Base-by-base conservation (phyloP, 2,113 vertebrate species). In the Nestor notabilis region DNA sequence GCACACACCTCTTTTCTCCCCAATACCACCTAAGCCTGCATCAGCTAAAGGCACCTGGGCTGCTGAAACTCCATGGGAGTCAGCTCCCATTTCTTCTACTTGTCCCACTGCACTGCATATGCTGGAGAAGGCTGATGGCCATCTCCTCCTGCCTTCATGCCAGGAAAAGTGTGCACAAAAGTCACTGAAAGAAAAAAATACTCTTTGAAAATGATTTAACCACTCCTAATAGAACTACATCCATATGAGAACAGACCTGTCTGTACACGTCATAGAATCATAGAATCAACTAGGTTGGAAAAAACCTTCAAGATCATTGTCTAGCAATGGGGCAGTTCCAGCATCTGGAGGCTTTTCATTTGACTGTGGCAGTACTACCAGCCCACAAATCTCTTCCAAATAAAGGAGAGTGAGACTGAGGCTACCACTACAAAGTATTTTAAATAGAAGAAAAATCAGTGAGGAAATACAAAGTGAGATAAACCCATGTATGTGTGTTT, bases 101-200 rank as follows among this genome's bases (percentile, higher is more conserved):
- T 46, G 13, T 72, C 25, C 28, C 35, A 8, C 71, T 43, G 56
- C 33, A 6, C 20, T 64, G 20, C 5, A 4, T 25, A 11, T 5
- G 2, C 70, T 47, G 58, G 20, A 76, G 39, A 68, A 35, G 66
- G 46, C 49, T 80, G 14, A 39, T 2, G 7, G 33, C 16, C 29
- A 47, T 93, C 25, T 82, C 31, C 28, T 94, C 11, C 24, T 0
- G 0, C 55, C 44, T 79, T 75, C 1, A 0, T 37, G 41, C 27
- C 33, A 47, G 1, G 0, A 11, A 77, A 16, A 77, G 9, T 7
- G 33, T 39, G 52, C 28, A 9, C 50, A 37, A 25, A 75, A 50
- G 31, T 23, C 18, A 47, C 0, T 69, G 53, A 31, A 78, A 47
- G 28, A n/a, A 76, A 58, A 56, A 63, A 44, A 31, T 18, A 1